Base-by-base conservation (phyloP, 2,113 vertebrate genomes). In the Lepisosteus osseus region DNA sequence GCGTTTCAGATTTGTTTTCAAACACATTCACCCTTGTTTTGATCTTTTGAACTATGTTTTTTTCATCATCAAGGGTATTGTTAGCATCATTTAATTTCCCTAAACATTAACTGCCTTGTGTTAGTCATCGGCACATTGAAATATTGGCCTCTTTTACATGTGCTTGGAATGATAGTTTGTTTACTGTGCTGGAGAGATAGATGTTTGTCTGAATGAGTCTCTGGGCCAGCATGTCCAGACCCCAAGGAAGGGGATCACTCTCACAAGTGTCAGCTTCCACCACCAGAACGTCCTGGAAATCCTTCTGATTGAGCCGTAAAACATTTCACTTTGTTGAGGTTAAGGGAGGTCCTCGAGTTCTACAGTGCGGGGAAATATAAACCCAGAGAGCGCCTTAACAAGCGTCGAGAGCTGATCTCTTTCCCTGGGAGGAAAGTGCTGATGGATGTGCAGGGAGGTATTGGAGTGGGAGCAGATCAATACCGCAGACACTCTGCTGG, bases 211-310 rank as follows among this genome's bases (percentile, higher is more conserved):
- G 73, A 78, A 77, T 81, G 79, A 81, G 79, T 80, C 67, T 81
- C 78, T 77, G 29, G 29, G 29, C 29, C 29, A 29, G 29, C 1
- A 29, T 29, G 1, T 1, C 29, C 29, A 2, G 29, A 29, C 29
- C 29, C 29, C 29, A 29, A 29, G 29, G 29, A 2, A 1, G 68
- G 76, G 74, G 77, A 84, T 79, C 78, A 84, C 41, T 68, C 86
- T 88, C 89, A 90, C 87, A 85, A 86, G 87, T 87, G 84, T 89
- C 85, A 89, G 86, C 78, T 80, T 81, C 72, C 74, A 68, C 74
- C 63, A 70, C 17, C 63, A 79, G 78, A 76, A 82, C 77, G 80
- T 82, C 86, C 83, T 64, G 78, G 80, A 75, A 80, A 85, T 78
- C 85, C 80, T 81, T 57, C 76, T 69, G 78, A 87, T 62, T 86